Percentiles rank a stretch among this genome's conserved stretches.
These are phyloP conservation scores for Dicyrtoma fusca DNA, from an alignment of 2,888 invertebrate genomes.

Conservation along the genomic window DNA sequence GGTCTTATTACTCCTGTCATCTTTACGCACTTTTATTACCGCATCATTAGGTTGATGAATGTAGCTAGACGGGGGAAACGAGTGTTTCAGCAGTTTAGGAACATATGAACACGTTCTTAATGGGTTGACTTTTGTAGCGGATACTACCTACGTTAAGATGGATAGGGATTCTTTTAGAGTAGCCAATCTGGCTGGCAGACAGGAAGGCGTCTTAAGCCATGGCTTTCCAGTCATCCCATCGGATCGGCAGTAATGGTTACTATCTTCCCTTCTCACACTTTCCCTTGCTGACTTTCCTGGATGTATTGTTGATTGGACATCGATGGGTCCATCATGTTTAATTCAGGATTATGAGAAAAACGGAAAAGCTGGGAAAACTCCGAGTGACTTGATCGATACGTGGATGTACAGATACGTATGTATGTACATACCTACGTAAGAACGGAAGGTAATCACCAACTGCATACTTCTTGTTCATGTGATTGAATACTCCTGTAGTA, in stretches of 20 bases:
- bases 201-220: too few species aligned
- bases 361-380: not conserved
- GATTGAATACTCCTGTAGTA: too few species aligned
- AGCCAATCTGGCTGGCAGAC: too few species aligned
- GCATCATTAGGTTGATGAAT: slow-evolving; percentile 21
- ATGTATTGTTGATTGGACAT: not conserved
- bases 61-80: slow-evolving; percentile 8
- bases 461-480: too few species aligned
- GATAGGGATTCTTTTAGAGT: too few species aligned
- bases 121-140: not conserved
- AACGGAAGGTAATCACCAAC: too few species aligned
- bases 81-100: not conserved
- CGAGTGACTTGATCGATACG: too few species aligned
- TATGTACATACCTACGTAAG: too few species aligned
- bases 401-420: too few species aligned
- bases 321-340: slow-evolving; percentile 11
- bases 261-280: too few species aligned
- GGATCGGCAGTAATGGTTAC: too few species aligned
- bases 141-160: not conserved
- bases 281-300: too few species aligned
- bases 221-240: not conserved
- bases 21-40: slow-evolving; percentile 11
- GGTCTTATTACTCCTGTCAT: slow-evolving; percentile 13
- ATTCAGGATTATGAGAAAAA: slow-evolving; percentile 1
- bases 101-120: slow-evolving; percentile 1